These are phyloP conservation scores for Terrapene triunguis DNA, from an alignment of 2,113 vertebrate species.

Conservation along the genomic window DNA sequence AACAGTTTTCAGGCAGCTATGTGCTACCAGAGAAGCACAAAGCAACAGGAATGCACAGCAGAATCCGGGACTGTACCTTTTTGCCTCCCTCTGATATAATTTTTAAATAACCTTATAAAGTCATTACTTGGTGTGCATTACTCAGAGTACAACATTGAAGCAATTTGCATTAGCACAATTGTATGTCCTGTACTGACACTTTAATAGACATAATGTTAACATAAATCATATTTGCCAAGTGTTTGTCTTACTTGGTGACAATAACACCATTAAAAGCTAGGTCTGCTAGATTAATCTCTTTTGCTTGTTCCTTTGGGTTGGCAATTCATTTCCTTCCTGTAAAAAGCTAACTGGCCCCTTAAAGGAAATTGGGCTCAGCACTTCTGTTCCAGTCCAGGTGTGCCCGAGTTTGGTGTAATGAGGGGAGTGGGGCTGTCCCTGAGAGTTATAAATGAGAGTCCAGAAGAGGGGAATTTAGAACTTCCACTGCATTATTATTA, in stretches of 20 bases:
- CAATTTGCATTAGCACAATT: not conserved
- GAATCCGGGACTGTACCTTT: not conserved
- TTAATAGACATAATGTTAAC: constrained; percentile 18
- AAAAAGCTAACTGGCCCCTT: not conserved
- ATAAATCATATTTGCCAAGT: not conserved
- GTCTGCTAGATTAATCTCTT: not conserved
- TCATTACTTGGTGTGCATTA: constrained; percentile 5
- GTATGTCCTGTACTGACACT: constrained; percentile 1
- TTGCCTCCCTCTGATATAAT: not conserved
- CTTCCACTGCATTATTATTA: not conserved
- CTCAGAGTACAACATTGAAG: constrained; percentile 42
- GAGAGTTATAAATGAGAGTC: not conserved
- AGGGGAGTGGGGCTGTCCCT: not conserved
- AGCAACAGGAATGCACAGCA: not conserved
- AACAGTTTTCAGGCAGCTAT: not conserved
- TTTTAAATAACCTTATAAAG: constrained; percentile 12
- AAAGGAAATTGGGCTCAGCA: not conserved
- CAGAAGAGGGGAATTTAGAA: not conserved
- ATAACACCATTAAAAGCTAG: not conserved
- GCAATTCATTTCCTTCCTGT: constrained; percentile 2
- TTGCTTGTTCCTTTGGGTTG: not conserved
- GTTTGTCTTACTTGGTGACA: not conserved
- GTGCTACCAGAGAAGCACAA: not conserved
- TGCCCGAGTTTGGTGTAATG: not conserved
- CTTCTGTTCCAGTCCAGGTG: not conserved